phyloP scores from a whole-genome alignment of 2,113 vertebrate species.

The Axis porcinus region DNA sequence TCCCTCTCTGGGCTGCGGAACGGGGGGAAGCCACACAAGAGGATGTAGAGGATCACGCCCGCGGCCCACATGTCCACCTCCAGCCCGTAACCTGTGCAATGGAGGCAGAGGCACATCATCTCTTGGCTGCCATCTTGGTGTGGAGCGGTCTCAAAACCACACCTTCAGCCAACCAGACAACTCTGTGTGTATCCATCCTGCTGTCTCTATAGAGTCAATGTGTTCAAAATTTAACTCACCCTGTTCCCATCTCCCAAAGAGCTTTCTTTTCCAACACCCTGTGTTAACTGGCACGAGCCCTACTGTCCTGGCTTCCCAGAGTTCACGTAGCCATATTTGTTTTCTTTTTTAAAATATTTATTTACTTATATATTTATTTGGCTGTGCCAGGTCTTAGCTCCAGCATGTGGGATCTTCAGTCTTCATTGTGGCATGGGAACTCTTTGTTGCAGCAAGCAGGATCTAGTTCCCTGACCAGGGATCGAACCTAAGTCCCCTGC shows the following conservation, averaged over 20 bases:
- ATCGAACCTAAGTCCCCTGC: not conserved
- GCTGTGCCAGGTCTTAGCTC: not conserved
- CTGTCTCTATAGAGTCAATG: not conserved
- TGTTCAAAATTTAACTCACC: not conserved
- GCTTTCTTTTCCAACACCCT: not conserved
- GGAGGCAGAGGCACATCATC: not conserved
- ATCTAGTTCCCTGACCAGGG: not conserved
- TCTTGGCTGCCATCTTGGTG: not conserved
- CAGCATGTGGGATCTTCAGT: not conserved
- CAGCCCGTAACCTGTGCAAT: constrained; percentile 90
- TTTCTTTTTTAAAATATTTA: not conserved
- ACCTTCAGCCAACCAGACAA: not conserved
- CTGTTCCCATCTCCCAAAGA: not conserved
- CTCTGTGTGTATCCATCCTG: accelerated
- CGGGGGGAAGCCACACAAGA: constrained; percentile 95
- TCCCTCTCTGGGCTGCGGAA: constrained; percentile 94
- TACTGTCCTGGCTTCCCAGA: not conserved
- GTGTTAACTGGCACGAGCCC: not conserved
- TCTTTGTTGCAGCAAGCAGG: not conserved
- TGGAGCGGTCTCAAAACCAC: not conserved
- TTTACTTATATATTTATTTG: not conserved
- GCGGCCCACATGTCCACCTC: constrained; percentile 97
- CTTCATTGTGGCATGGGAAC: not conserved
- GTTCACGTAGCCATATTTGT: not conserved
- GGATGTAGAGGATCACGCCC: constrained; percentile 95